phyloP scores from a whole-genome alignment of 2,797 vertebrate genomes.

The Labeo calbasu region DNA sequence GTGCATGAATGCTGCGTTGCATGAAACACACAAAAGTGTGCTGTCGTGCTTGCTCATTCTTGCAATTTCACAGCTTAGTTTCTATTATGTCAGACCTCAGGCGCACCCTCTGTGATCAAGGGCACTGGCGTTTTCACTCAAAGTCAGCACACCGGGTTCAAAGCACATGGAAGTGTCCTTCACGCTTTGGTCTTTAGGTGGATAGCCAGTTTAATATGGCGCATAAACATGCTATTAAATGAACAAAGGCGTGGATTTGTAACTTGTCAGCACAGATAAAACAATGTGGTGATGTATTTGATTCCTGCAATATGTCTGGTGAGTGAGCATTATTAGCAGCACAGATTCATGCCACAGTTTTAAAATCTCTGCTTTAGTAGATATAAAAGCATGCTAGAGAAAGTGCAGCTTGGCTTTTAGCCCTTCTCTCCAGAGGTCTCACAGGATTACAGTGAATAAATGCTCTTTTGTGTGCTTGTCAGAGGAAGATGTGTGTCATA shows the following conservation, averaged over 20 bases:
- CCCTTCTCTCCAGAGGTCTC: background rate
- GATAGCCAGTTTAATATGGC: background rate
- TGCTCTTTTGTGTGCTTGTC: background rate
- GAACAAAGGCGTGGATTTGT: slow-evolving; percentile 2
- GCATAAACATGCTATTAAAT: background rate
- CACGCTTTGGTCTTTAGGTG: background rate
- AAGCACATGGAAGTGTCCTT: background rate
- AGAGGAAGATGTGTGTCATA: background rate
- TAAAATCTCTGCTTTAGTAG: background rate
- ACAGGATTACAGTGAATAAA: slow-evolving; percentile 19
- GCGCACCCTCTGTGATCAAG: background rate
- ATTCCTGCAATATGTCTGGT: background rate
- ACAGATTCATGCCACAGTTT: background rate
- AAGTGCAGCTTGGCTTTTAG: background rate
- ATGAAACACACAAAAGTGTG: background rate
- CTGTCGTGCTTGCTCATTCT: background rate
- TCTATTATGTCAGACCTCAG: background rate
- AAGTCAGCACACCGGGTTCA: background rate
- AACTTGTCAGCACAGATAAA: background rate
- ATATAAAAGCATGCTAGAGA: background rate
- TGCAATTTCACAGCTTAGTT: background rate
- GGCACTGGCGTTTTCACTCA: background rate
- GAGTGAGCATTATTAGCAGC: background rate
- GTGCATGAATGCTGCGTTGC: background rate
- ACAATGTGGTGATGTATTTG: background rate